Conservation (phyloP, 2,113 vertebrate species). For the Abramis brama region DNA sequence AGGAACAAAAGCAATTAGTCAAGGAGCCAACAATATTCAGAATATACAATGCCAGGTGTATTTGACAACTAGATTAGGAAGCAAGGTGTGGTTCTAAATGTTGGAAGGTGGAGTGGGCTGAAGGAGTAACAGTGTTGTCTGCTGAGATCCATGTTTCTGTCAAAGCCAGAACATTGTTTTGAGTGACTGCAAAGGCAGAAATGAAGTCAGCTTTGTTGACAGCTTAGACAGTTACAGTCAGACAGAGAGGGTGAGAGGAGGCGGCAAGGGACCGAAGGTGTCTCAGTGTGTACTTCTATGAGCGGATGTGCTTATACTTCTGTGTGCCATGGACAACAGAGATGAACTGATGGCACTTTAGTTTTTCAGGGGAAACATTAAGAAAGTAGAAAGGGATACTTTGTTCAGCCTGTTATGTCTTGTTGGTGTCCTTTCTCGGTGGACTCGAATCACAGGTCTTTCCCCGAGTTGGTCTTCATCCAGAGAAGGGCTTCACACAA, state of each 20-base stretch:
- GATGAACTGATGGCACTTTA: too few relatives aligned
- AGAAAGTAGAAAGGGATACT: neutral
- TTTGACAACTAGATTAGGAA: too few relatives aligned
- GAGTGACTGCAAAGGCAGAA: neutral
- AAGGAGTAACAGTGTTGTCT: neutral
- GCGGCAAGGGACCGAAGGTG: neutral
- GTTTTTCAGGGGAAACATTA: neutral
- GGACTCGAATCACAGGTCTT: neutral
- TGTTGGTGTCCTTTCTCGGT: neutral
- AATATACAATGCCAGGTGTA: too few relatives aligned
- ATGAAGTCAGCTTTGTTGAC: neutral
- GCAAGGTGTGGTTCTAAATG: too few relatives aligned
- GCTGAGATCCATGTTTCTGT: neutral
- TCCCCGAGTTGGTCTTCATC: neutral
- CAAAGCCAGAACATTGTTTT: neutral
- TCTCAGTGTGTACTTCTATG: neutral
- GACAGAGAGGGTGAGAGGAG: neutral
- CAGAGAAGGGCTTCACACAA: neutral
- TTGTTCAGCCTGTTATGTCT: neutral
- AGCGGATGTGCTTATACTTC: neutral
- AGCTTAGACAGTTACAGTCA: neutral
- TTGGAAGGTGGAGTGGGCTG: neutral
- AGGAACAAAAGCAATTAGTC: too few relatives aligned
- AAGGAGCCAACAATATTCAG: too few relatives aligned
- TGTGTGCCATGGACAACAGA: neutral